Base-by-base conservation (phyloP, 2,113 vertebrate genomes). In the Thomomys bottae region DNA sequence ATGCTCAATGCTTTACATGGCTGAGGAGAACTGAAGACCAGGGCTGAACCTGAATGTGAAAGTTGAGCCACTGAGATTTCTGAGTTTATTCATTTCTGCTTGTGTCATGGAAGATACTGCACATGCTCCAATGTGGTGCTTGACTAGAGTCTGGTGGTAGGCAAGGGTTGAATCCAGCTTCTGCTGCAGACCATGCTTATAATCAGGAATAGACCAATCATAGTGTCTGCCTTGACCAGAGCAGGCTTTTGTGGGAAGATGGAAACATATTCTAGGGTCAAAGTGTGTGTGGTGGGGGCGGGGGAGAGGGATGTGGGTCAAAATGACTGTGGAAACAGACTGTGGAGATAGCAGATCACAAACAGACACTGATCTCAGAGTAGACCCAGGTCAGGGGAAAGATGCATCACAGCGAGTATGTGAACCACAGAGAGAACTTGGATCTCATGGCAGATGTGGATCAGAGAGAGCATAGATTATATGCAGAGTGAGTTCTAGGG, bases 91-190 rank as follows among this genome's bases (percentile, higher is more conserved):
- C 9, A 2, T 42, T 32, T 40, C 67, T 40, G n/a, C 8, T 9
- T 54, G 49, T 54, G 38, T 81, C 24, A 66, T 0, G 38, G 77
- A 72, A 61, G 38, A 34, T 3, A 7, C 0, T 3, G 20, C 67
- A 38, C 20, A 18, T 1, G 32, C 61, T 26, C 7, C 2, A 17
- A 30, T 5, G 28, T 26, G 11, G 24, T 8, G 0, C 6, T 6
- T 24, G 15, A 5, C 6, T 8, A 1, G 14, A 28, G 30, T 18
- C 5, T 32, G 49, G 40, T 15, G 0, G 12, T 6, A 8, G 20
- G 68, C 38, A 20, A 18, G 49, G n/a, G 49, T 5, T 7, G 28
- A 61, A 36, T 7, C 30, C 42, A 54, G n/a, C 59, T 54, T 78
- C 78, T 0, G 23, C 42, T 2, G 2, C 20, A 59, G 45, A 49